Evolutionary conservation across 2,113 vertebrate species (phyloP).

Genomic region (Lepisosteus osseus): DNA sequence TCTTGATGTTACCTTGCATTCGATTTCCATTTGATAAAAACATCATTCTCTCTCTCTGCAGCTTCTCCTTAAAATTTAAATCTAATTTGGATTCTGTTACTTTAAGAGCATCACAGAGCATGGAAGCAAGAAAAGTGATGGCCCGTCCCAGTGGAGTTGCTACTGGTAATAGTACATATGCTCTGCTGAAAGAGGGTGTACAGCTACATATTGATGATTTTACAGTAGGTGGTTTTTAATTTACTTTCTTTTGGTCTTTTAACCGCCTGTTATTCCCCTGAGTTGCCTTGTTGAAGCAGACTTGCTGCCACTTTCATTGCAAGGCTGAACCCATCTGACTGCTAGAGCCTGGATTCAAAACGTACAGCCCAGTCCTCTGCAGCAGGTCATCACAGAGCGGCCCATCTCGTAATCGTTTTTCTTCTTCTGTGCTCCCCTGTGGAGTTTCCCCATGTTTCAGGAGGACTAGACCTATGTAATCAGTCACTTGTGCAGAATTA

Average conservation of each 20-base stretch:
- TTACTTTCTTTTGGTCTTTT: constrained; percentile 44
- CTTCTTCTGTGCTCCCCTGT: no score
- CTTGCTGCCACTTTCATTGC: constrained; percentile 33
- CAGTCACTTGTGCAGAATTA: no score
- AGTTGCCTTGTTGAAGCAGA: constrained; percentile 36
- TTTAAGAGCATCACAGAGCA: constrained; percentile 20
- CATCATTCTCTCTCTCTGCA: not conserved
- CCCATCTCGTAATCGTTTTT: constrained; percentile 20
- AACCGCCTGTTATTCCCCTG: constrained; percentile 30
- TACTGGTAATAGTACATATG: constrained; percentile 38
- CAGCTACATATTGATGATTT: constrained; percentile 44
- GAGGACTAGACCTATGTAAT: no score
- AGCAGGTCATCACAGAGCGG: constrained; percentile 32
- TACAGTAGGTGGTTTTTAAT: constrained; percentile 50
- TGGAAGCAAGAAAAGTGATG: constrained; percentile 16
- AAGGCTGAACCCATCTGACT: constrained; percentile 33
- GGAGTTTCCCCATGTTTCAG: no score
- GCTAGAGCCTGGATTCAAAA: constrained; percentile 3
- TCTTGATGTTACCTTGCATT: not conserved
- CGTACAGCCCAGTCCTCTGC: not conserved
- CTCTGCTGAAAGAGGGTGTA: constrained; percentile 30
- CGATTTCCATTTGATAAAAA: not conserved
- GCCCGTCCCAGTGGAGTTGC: constrained; percentile 26
- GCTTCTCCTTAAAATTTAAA: not conserved
- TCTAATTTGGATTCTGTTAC: constrained; percentile 8